These are phyloP conservation scores for Parauchenoglanis ngamensis DNA, from an alignment of 2,797 vertebrate genomes.

Conservation along the genomic window DNA sequence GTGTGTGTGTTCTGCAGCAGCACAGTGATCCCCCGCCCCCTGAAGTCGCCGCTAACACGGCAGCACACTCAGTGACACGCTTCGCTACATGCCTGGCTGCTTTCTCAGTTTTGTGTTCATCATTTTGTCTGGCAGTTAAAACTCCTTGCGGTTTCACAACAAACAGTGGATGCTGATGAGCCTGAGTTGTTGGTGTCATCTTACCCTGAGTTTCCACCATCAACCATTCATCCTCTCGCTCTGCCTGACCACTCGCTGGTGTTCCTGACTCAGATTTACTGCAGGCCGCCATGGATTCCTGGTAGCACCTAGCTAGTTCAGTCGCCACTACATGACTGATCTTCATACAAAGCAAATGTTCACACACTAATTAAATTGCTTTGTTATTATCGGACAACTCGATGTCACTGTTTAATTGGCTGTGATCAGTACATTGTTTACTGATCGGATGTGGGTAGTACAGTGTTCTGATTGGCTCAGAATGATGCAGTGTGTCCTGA, in stretches of 20 bases:
- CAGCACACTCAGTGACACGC: neutral
- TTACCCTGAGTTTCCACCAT: neutral
- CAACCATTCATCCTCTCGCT: neutral
- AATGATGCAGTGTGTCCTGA: neutral
- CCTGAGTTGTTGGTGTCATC: slow-evolving; percentile 1
- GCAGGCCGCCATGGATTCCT: neutral
- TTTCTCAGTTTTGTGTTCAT: neutral
- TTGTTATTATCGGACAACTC: neutral
- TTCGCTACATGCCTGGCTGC: neutral
- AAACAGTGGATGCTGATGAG: neutral
- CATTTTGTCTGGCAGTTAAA: slow-evolving; percentile 17
- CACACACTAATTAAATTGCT: neutral
- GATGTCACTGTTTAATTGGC: neutral
- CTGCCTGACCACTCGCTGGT: neutral
- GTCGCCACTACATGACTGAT: too few species aligned
- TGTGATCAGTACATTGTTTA: neutral
- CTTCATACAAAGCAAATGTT: neutral
- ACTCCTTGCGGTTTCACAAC: neutral
- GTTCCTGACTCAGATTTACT: neutral
- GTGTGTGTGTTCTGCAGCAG: slow-evolving; percentile 3
- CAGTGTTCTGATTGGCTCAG: neutral
- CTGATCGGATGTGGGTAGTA: neutral
- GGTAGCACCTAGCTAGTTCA: neutral
- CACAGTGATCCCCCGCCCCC: neutral
- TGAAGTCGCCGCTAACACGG: neutral